A percentile compares a stretch with the other conserved stretches of the same genome.
Evolutionary conservation across 1,140 invertebrate genomes (phyloP).

Genomic region (Hirudo medicinalis): DNA sequence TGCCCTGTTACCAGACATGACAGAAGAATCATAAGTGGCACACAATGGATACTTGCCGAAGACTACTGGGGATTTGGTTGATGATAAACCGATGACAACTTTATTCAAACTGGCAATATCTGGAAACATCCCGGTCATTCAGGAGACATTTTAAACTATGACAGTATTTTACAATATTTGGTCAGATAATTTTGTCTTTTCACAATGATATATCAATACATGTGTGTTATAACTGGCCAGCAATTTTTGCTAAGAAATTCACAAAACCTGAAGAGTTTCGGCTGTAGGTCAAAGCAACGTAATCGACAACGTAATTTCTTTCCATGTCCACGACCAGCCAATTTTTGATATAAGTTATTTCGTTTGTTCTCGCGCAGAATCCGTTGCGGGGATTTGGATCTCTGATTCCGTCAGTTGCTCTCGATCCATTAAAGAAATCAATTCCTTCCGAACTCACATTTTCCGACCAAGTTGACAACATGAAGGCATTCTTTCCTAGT

Average conservation of each 20-base stretch:
- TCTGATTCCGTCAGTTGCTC: background rate
- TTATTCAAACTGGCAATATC: too few relatives aligned
- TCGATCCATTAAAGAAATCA: background rate
- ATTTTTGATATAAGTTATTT: background rate
- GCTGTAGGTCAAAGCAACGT: background rate
- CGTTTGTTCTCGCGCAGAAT: slow-evolving; percentile 2
- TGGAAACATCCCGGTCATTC: too few relatives aligned
- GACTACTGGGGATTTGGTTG: background rate
- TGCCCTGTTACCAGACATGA: background rate
- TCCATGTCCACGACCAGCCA: slow-evolving; percentile 4
- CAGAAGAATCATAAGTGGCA: background rate
- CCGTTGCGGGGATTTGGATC: slow-evolving; percentile 4
- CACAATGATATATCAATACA: too few relatives aligned
- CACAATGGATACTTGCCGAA: background rate
- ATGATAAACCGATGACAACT: background rate
- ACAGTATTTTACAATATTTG: too few relatives aligned
- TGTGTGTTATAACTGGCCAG: too few relatives aligned
- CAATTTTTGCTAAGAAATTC: too few relatives aligned
- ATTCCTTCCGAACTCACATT: background rate
- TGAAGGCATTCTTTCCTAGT: background rate
- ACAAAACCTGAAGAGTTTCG: too few relatives aligned
- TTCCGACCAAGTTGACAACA: background rate
- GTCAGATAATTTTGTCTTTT: too few relatives aligned
- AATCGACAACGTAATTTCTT: background rate
- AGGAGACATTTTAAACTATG: too few relatives aligned